Base-by-base conservation (phyloP, 2,113 vertebrate species). In the Solenodon paradoxus region DNA sequence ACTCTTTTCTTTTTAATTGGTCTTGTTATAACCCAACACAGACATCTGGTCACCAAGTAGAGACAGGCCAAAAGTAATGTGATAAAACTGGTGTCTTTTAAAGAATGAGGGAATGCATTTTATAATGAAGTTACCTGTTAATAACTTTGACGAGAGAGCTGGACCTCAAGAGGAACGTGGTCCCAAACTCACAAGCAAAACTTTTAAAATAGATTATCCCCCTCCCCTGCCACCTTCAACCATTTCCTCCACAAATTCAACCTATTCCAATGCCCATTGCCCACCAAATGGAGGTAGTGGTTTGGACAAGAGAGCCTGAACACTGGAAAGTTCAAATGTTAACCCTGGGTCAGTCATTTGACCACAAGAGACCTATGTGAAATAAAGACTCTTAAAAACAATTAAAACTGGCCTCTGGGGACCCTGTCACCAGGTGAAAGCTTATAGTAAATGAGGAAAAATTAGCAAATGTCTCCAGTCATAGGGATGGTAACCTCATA, bases 11-110 rank as follows among this genome's bases (percentile, higher is more conserved):
- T 96, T 97, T 96, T 97, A 97, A 97, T 94, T 97, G 96, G 90
- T 71, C 82, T 94, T 92, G 32, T 96, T 96, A 96, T 95, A 55
- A 97, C 75, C 95, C 86, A 96, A 87, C 83, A 95, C 95, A 98
- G 98, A 98, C 97, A 95, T 97, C 40, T 77, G 97, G 96, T 98
- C 97, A 98, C 95, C 95, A 80, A 97, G 61, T 75, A 97, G 90
- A 98, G 96, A 97, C 87, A 97, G 97, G 71, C 92, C 69, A 2
- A 78, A 97, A 96, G 95, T 74, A 95, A 95, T 83, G 72, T 71
- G 92, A 96, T 94, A 3, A 96, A 97, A 97, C 96, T 84, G 55
- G 35, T 88, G 38, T 89, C 28, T 55, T 86, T 61, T 79, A 80
- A 72, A 75, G n/a, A 19, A 45, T 26, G n/a, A 96, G 78, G 5